A percentile compares a stretch with the other conserved stretches of the same genome.
Conservation (phyloP, 2,888 invertebrate species). For the Nipponacmea schrenckii region DNA sequence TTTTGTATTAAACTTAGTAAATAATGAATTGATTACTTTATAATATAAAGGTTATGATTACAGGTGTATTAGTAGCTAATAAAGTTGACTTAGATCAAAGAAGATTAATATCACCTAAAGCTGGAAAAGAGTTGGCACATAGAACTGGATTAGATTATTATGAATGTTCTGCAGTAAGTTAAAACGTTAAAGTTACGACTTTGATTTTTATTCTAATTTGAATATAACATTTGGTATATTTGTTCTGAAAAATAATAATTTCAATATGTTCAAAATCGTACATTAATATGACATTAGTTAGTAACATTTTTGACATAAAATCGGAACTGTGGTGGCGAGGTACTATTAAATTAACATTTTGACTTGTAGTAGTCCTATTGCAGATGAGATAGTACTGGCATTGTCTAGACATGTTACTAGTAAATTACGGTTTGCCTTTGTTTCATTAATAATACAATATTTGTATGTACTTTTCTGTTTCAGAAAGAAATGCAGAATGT, state of each 20-base stretch:
- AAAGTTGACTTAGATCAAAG: slow-evolving; percentile 70
- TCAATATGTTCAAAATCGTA: background rate
- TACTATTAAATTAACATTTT: background rate
- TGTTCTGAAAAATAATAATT: background rate
- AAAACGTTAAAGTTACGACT: background rate
- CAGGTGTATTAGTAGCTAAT: slow-evolving; percentile 71
- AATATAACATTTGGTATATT: background rate
- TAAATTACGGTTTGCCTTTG: too few species aligned
- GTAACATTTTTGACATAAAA: too few species aligned
- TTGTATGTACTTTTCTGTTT: slow-evolving; percentile 34
- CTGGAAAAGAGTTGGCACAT: slow-evolving; percentile 69
- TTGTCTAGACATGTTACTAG: too few species aligned
- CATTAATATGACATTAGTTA: too few species aligned
- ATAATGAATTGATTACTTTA: background rate
- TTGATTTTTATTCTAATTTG: background rate
- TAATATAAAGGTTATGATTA: slow-evolving; percentile 11
- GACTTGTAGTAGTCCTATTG: too few species aligned
- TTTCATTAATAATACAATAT: too few species aligned
- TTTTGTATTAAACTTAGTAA: background rate
- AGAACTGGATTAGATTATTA: slow-evolving; percentile 70
- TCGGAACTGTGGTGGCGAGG: too few species aligned
- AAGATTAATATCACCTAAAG: slow-evolving; percentile 67
- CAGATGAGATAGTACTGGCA: too few species aligned
- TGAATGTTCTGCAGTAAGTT: slow-evolving; percentile 72
- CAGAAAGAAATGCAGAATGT: slow-evolving; percentile 71